Evolutionary conservation across 1,140 invertebrate genomes (phyloP).

Genomic region (Achatina immaculata): DNA sequence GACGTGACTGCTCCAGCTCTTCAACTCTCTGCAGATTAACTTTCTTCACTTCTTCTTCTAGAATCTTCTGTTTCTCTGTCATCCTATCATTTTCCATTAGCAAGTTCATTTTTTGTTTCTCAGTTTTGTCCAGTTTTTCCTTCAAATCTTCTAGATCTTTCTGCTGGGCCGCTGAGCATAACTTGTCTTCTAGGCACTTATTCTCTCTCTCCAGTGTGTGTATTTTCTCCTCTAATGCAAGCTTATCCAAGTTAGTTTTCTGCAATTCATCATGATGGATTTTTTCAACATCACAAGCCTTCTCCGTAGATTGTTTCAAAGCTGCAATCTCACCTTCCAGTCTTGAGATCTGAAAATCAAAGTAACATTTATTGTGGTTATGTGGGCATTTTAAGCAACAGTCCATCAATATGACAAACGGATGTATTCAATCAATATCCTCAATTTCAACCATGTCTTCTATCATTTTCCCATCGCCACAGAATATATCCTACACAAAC

Average conservation of each 20-base stretch:
- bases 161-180: neutral
- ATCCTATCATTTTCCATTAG: neutral
- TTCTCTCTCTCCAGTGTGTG: slow-evolving; percentile 22
- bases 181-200: neutral
- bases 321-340: neutral
- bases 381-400: too few relatives aligned
- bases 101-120: slow-evolving; percentile 8
- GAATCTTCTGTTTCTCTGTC: neutral
- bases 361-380: neutral
- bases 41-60: slow-evolving; percentile 2
- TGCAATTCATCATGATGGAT: slow-evolving; percentile 1
- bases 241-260: slow-evolving; percentile 3
- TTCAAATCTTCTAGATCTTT: slow-evolving; percentile 24
- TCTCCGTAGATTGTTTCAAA: neutral
- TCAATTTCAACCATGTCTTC: too few relatives aligned
- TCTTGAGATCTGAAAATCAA: slow-evolving; percentile 10
- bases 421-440: neutral
- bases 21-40: slow-evolving; percentile 19
- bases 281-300: neutral
- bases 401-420: too few relatives aligned
- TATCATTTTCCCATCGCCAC: too few relatives aligned
- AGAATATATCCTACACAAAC: too few relatives aligned
- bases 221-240: neutral
- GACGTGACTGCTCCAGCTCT: slow-evolving; percentile 31
- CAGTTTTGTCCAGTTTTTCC: slow-evolving; percentile 8